Conservation (phyloP, 2,888 invertebrate genomes). For the Steinernema hermaphroditum region DNA sequence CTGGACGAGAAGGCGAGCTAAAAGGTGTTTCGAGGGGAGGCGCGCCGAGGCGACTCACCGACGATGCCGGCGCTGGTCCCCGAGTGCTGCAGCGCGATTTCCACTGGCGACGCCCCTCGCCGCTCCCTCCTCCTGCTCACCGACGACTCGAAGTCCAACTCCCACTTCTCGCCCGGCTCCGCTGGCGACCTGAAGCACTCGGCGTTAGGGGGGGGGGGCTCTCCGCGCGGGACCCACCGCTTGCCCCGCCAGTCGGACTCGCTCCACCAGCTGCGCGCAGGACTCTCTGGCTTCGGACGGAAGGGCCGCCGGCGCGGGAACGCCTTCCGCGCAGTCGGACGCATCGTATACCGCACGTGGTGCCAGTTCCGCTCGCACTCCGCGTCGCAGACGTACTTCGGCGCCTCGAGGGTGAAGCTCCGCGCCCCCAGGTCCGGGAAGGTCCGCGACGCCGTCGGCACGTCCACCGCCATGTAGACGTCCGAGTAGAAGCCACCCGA, state of each 20-base stretch:
- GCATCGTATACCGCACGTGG: conserved; percentile 30
- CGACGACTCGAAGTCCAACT: background rate
- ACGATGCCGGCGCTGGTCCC: conserved; percentile 41
- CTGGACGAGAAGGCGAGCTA: conserved; percentile 37
- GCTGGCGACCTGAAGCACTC: background rate
- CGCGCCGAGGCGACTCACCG: conserved; percentile 13
- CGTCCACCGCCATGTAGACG: conserved; percentile 52
- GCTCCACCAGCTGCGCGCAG: conserved; percentile 46
- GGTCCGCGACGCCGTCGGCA: conserved; percentile 41
- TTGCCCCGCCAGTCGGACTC: conserved; percentile 44
- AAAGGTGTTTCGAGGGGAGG: background rate
- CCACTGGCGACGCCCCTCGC: background rate
- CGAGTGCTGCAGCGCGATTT: conserved; percentile 37
- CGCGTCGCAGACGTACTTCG: conserved; percentile 44
- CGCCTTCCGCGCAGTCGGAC: conserved; percentile 27
- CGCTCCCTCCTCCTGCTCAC: background rate
- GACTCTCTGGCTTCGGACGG: conserved; percentile 34
- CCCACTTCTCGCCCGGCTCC: background rate
- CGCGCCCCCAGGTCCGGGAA: conserved; percentile 48
- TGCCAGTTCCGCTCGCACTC: conserved; percentile 34
- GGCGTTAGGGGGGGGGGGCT: too few relatives aligned
- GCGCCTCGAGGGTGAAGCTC: conserved; percentile 36
- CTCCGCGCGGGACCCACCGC: background rate
- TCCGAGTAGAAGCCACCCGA: conserved; percentile 48
- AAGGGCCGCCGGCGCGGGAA: conserved; percentile 17